These are phyloP conservation scores for Sylvia atricapilla DNA, from an alignment of 2,113 vertebrate species.

Conservation along the genomic window DNA sequence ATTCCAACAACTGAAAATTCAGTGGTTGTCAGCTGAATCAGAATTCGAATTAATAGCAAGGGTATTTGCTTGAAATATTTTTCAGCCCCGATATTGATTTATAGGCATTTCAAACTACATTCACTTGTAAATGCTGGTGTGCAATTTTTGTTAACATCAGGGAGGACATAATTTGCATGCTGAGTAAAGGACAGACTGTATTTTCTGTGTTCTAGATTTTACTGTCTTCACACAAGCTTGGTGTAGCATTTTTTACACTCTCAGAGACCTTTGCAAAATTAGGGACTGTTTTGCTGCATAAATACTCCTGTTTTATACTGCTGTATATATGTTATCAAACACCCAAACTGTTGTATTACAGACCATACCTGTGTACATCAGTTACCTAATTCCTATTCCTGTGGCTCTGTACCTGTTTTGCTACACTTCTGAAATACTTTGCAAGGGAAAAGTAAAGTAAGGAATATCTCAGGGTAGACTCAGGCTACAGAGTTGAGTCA, in stretches of 20 bases:
- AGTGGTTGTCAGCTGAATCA: neutral
- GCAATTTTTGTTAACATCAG: neutral
- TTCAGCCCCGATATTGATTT: neutral
- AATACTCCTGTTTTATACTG: neutral
- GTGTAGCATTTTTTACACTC: neutral
- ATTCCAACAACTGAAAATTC: neutral
- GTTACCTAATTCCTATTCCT: neutral
- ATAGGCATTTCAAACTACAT: neutral
- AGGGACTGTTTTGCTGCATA: neutral
- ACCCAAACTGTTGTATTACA: neutral
- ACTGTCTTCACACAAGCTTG: neutral
- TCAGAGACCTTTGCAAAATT: neutral
- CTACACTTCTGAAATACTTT: neutral
- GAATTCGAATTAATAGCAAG: neutral
- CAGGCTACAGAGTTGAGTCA: neutral
- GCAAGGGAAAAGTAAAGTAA: neutral
- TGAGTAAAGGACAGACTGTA: neutral
- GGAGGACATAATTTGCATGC: rapidly evolving
- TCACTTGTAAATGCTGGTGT: neutral
- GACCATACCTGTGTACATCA: neutral
- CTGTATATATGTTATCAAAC: neutral
- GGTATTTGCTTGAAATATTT: neutral
- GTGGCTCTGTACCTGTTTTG: neutral
- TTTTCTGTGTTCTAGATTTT: neutral
- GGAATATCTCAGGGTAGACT: neutral